A percentile compares a stretch with the other conserved stretches of the same genome.
phyloP scores from a whole-genome alignment of 2,113 vertebrate genomes.

The Corydoras maculifer region DNA sequence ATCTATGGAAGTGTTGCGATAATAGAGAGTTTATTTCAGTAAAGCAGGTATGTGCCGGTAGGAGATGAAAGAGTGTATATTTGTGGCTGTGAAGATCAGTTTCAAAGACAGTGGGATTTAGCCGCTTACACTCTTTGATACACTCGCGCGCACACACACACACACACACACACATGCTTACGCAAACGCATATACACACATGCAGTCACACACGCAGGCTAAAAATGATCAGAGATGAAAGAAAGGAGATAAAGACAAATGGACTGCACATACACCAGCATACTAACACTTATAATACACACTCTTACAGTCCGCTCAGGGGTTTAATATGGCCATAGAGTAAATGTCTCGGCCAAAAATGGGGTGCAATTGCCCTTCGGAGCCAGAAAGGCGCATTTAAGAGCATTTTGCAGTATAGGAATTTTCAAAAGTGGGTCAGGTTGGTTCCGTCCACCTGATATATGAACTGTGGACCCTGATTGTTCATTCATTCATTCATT shows the following conservation, averaged over 20 bases:
- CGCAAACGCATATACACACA: constrained; percentile 18
- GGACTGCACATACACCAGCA: constrained; percentile 31
- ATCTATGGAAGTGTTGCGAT: constrained; percentile 37
- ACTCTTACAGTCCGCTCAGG: no score
- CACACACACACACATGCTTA: neutral
- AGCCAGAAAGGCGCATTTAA: no score
- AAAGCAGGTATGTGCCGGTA: constrained; percentile 42
- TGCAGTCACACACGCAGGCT: constrained; percentile 17
- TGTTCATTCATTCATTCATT: no score
- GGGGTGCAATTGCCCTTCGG: no score
- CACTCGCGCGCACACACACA: constrained; percentile 22
- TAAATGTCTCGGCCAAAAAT: no score
- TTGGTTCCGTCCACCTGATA: no score
- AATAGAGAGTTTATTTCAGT: constrained; percentile 47
- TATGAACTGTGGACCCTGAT: no score
- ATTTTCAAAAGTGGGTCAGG: no score
- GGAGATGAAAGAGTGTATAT: constrained; percentile 48
- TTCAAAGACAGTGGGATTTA: constrained; percentile 45
- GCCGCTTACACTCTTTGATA: constrained; percentile 39
- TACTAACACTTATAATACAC: constrained; percentile 14
- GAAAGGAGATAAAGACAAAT: constrained; percentile 38
- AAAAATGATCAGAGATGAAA: constrained; percentile 23
- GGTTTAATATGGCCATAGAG: no score
- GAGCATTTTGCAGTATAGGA: no score
- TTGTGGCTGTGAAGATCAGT: constrained; percentile 43